A percentile compares a stretch with the other conserved stretches of the same genome.
Conservation (phyloP, 2,797 vertebrate species). For the Momotus momota region DNA sequence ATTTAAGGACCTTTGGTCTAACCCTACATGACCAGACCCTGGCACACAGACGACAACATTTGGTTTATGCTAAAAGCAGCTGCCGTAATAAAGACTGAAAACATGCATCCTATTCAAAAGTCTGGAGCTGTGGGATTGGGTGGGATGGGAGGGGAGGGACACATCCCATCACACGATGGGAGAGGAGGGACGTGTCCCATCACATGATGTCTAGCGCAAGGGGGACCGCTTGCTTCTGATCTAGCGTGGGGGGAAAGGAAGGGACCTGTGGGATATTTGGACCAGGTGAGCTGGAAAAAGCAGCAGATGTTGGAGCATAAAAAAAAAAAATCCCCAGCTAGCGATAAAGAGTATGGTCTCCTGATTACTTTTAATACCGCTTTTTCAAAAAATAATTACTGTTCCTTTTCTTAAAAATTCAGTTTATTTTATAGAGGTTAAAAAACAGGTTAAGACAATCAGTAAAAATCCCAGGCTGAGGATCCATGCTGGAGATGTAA, state of each 20-base stretch:
- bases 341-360: background rate
- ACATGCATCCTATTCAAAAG: background rate
- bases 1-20: background rate
- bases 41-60: rapidly evolving
- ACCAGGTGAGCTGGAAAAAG: conserved; percentile 2
- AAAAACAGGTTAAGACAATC: conserved; percentile 27
- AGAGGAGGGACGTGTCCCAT: background rate
- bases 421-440: conserved; percentile 40
- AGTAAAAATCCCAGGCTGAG: conserved; percentile 41
- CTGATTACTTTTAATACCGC: background rate
- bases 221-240: background rate
- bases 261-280: background rate
- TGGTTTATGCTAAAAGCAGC: background rate
- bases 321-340: background rate
- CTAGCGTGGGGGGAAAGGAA: rapidly evolving
- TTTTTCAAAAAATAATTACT: conserved; percentile 44
- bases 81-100: background rate
- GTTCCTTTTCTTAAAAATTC: conserved; percentile 23
- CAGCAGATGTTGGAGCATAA: background rate
- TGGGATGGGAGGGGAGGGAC: background rate
- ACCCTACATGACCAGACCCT: background rate
- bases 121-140: background rate
- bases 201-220: rapidly evolving
- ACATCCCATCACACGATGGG: background rate
- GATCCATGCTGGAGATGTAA: conserved; percentile 25